A percentile compares a stretch with the other conserved stretches of the same genome.
Conservation (phyloP, 1,140 invertebrate genomes). For the Bradysia coprophila region DNA sequence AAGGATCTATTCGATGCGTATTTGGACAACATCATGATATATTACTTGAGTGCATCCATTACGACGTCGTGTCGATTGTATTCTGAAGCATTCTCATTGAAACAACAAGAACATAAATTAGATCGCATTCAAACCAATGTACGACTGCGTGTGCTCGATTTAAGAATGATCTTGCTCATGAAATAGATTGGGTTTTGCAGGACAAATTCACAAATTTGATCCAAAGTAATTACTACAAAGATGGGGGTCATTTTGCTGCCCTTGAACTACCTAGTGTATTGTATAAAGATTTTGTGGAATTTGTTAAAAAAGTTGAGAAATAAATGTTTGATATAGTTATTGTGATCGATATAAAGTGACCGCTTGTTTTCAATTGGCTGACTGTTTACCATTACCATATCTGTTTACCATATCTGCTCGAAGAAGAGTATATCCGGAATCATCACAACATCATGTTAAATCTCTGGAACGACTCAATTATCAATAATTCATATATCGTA, state of each 20-base stretch:
- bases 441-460: too few species aligned
- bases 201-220: conserved; percentile 43
- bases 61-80: conserved; percentile 61
- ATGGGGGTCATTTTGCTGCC: conserved; percentile 74
- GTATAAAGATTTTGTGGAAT: conserved; percentile 38
- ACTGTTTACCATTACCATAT: too few species aligned
- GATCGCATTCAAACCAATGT: conserved; percentile 39
- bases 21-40: conserved; percentile 77
- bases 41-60: conserved; percentile 60
- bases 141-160: conserved; percentile 44
- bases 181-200: conserved; percentile 34
- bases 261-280: conserved; percentile 56
- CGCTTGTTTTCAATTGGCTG: not conserved
- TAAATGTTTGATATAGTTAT: too few species aligned
- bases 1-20: conserved; percentile 48
- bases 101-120: conserved; percentile 21
- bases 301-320: conserved; percentile 26
- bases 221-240: conserved; percentile 33
- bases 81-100: conserved; percentile 35
- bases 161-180: conserved; percentile 37
- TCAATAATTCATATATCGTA: too few species aligned
- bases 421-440: too few species aligned
- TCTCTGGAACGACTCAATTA: too few species aligned
- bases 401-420: too few species aligned
- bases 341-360: not conserved